Percentiles rank a stretch among this genome's conserved stretches.
Conservation (phyloP, 2,888 invertebrate genomes). For the Aporophyla lueneburgensis region DNA sequence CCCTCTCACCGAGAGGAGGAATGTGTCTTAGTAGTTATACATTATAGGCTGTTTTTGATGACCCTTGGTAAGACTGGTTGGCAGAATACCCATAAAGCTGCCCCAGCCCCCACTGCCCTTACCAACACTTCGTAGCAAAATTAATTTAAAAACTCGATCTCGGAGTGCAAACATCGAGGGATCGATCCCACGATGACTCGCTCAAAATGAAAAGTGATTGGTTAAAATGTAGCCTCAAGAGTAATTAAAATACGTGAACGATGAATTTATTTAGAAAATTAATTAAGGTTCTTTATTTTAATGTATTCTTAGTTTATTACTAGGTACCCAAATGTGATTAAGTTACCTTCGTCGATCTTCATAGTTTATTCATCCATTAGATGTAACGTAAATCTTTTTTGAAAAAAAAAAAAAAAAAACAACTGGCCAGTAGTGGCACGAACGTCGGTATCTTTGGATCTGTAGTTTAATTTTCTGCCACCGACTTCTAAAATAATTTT, state of each 20-base stretch:
- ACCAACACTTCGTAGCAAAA: neutral
- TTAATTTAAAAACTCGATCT: neutral
- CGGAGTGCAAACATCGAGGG: neutral
- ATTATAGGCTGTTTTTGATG: neutral
- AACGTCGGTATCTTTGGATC: no score
- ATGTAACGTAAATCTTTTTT: no score
- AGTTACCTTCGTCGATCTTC: no score
- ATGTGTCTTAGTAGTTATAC: no score
- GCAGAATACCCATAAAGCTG: neutral
- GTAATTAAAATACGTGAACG: constrained; percentile 48
- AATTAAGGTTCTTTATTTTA: constrained; percentile 39
- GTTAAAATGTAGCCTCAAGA: constrained; percentile 27
- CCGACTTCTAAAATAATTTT: no score
- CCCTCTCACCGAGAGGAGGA: no score
- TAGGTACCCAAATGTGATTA: neutral
- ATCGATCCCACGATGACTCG: constrained; percentile 38
- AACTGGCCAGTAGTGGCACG: no score
- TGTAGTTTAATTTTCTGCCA: no score
- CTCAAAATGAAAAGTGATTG: constrained; percentile 40
- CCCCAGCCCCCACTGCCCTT: neutral
- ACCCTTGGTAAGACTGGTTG: neutral
- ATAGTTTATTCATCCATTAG: no score
- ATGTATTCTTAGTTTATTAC: neutral
- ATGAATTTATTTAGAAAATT: constrained; percentile 30
- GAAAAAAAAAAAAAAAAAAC: no score